Base-by-base conservation (phyloP, 2,797 vertebrate species). In the Rhinichthys osculus region DNA sequence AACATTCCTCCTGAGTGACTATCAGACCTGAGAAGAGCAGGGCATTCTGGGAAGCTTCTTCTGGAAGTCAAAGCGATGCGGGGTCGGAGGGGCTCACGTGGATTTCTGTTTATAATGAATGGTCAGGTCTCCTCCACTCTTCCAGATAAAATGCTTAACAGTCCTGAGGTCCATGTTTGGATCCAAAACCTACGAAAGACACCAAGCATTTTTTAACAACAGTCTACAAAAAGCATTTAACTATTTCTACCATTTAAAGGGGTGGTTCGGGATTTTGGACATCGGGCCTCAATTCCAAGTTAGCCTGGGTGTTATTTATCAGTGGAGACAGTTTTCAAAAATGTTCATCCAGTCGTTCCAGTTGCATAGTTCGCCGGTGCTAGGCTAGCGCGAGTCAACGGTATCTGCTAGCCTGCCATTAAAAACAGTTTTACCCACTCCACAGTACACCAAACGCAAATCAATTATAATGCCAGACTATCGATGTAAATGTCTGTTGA, bases 61-160 rank as follows among this genome's bases (percentile, higher is more conserved):
- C 66, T 40, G 74, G 47, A 80, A 78, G 66, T 71, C 23, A 7
- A 92, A 94, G 91, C 33, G 91, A 91, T 88, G 93, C 83, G 71
- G 77, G 38, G 7, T 89, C 87, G 88, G 89, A 90, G 9, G 13
- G 47, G 5, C 94, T 99, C 98, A 99, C 96, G 98, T 99, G 8
- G 97, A 97, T 91, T 98, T 99, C 96, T 99, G 98, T 72, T 97
- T 96, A 95, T 99, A 99, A 88, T 99, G 98, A 89, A 99, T 97
- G 0, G 98, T 99, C 93, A 99, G 96, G 92, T 99, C 98, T 11
- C 98, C 98, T 0, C 98, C 98, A 0, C 98, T 99, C 95, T 99
- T 99, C 98, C 98, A 99, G 92, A 99, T 98, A 96, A 99, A 99
- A 93, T 99, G 98, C 94, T 99, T 99, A 89, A 99, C 98, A 90